Base-by-base conservation (phyloP, 2,888 invertebrate genomes). In the Tetanocera ferruginea region DNA sequence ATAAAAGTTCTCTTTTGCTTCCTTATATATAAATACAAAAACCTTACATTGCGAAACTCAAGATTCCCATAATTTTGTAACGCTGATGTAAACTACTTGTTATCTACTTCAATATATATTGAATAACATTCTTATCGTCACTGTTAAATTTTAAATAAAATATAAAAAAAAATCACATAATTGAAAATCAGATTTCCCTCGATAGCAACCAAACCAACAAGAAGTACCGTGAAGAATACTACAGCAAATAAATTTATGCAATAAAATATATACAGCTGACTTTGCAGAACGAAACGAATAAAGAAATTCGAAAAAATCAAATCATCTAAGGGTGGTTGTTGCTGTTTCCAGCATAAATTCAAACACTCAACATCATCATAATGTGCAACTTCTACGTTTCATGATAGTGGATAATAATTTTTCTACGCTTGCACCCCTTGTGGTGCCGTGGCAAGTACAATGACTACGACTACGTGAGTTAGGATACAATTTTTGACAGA, bases 221-320 rank as follows among this genome's bases (percentile, higher is more conserved):
- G 67, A 67, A 31, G n/a, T 19, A 37, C 19, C 19, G 19, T 17
- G 43, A 57, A 72, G 51, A 37, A 60, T 37, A 19, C 57, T 55
- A 71, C 19, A 25, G 55, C 52, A 75, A 57, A 52, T 19, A 51
- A 60, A 67, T 19, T 34, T 55, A 67, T 37, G 75, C 73, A 49
- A 73, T 60, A 73, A 69, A 73, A 62, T 62, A 43, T 19, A 37
- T 51, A 52, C 67, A 66, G 75, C 75, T 67, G 75, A 75, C 67
- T 75, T 55, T 66, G 75, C 66, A 37, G 25, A 75, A 67, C 37
- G 66, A 34, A 25, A 9, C 73, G 62, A 37, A 60, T 28, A 51
- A 52, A 67, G 51, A 51, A 64, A 25, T 37, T 19, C 25, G 17
- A 75, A 14, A 34, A 23, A 37, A 71, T 67, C 67, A 67, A 23